Percentiles rank a stretch among this genome's conserved stretches.
Evolutionary conservation across 53 echinoderm and acorn worm genomes (phyloP).

Genomic region (Temnopleurus reevesii): DNA sequence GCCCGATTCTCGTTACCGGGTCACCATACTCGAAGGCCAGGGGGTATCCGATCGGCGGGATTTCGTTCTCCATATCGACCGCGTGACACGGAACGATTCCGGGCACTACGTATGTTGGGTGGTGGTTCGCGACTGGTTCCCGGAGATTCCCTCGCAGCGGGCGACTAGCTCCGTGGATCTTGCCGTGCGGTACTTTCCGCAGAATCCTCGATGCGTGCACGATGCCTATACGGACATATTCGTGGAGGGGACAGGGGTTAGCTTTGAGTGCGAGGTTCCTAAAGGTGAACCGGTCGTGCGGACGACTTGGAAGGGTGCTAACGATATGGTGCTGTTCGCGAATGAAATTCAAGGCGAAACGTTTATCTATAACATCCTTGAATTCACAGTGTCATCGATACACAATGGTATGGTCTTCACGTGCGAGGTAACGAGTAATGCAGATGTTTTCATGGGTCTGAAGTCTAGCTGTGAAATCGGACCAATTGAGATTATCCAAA

Average conservation of each 20-base stretch:
- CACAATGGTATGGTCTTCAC: slow-evolving; percentile 54
- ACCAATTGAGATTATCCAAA: slow-evolving; percentile 37
- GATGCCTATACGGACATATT: slow-evolving; percentile 2
- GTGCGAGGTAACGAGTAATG: slow-evolving; percentile 47
- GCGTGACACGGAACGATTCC: slow-evolving; percentile 44
- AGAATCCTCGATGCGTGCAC: slow-evolving; percentile 32
- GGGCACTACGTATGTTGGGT: slow-evolving; percentile 55
- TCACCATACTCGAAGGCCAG: slow-evolving; percentile 30
- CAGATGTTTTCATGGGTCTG: background rate
- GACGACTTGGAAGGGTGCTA: slow-evolving; percentile 43
- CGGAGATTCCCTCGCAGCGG: background rate
- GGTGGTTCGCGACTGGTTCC: slow-evolving; percentile 40
- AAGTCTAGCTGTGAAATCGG: slow-evolving; percentile 33
- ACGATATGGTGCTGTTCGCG: slow-evolving; percentile 44
- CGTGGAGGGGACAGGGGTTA: background rate
- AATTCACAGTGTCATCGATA: background rate
- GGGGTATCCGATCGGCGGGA: slow-evolving; percentile 41
- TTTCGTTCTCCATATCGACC: slow-evolving; percentile 40
- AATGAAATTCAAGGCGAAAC: background rate
- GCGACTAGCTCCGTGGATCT: slow-evolving; percentile 18
- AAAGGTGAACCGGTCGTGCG: slow-evolving; percentile 29
- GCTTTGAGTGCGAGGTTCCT: background rate
- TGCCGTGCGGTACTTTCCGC: slow-evolving; percentile 44
- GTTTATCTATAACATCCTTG: background rate
- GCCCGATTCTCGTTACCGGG: slow-evolving; percentile 12